Evolutionary conservation across 2,113 vertebrate species (phyloP).

Genomic region (Mola mola): DNA sequence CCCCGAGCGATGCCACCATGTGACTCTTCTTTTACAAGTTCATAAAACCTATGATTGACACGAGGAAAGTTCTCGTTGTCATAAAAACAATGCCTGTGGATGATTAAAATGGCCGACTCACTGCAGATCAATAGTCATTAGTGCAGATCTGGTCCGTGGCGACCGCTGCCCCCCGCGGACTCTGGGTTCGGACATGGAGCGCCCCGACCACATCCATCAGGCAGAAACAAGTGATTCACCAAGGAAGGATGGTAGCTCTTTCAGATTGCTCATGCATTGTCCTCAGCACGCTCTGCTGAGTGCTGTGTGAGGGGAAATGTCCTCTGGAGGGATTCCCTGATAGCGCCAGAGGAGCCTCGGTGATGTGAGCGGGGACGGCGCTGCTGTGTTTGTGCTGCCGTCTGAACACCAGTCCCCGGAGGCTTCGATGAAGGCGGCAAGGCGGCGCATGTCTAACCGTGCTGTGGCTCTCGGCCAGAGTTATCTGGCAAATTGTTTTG

Average conservation of each 20-base stretch:
- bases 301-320: too few species aligned
- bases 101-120: constrained; percentile 22
- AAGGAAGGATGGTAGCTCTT: too few species aligned
- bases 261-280: too few species aligned
- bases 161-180: constrained; percentile 17
- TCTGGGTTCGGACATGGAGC: constrained; percentile 17
- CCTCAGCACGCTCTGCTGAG: too few species aligned
- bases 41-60: too few species aligned
- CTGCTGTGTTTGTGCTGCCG: constrained; percentile 43
- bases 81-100: constrained; percentile 18
- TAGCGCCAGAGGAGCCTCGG: constrained; percentile 7
- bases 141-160: constrained; percentile 26
- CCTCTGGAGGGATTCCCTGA: constrained; percentile 30
- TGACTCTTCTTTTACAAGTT: too few species aligned
- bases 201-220: constrained; percentile 46
- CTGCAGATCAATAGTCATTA: constrained; percentile 68
- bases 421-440: constrained; percentile 29
- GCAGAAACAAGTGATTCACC: background rate
- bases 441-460: constrained; percentile 44
- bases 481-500: constrained; percentile 69
- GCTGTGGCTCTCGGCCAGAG: constrained; percentile 46
- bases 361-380: constrained; percentile 19
- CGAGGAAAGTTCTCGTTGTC: too few species aligned
- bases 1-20: too few species aligned
- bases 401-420: constrained; percentile 47